A percentile compares a stretch with the other conserved stretches of the same genome.
These are phyloP conservation scores for Ceraclea dissimilis DNA, from an alignment of 2,888 invertebrate species.

Conservation along the genomic window DNA sequence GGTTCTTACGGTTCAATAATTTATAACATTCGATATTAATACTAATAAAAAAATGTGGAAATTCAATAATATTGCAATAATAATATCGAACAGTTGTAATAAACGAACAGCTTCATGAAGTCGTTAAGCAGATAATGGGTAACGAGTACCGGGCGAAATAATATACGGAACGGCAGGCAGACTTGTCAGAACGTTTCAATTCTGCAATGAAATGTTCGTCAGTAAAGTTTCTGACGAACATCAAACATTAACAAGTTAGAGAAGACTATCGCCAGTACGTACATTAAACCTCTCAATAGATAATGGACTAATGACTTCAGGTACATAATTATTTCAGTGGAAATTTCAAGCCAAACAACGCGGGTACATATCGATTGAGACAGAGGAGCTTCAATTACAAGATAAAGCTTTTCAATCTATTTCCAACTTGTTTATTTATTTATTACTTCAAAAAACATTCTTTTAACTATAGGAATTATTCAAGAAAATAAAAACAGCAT, in stretches of 20 bases:
- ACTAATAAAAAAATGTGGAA: too few species aligned
- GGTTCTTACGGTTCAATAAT: too few species aligned
- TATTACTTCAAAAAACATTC: too few species aligned
- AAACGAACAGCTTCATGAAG: background rate
- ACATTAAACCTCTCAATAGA: background rate
- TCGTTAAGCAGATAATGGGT: background rate
- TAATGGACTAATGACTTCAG: background rate
- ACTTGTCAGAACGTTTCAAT: slow-evolving; percentile 14
- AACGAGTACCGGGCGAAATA: slow-evolving; percentile 4
- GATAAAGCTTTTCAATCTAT: too few species aligned
- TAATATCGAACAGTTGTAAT: background rate
- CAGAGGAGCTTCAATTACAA: too few species aligned
- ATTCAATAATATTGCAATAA: background rate
- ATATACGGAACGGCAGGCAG: slow-evolving; percentile 10
- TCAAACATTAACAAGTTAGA: slow-evolving; percentile 10
- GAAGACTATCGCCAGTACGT: background rate
- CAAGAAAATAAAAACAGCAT: too few species aligned
- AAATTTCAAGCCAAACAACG: too few species aligned
- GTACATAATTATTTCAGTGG: too few species aligned
- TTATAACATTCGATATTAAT: too few species aligned
- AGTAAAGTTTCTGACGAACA: slow-evolving; percentile 20
- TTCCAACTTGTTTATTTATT: too few species aligned
- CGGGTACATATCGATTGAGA: too few species aligned
- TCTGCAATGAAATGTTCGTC: slow-evolving; percentile 12
- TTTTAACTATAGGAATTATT: too few species aligned